phyloP scores from a whole-genome alignment of 2,113 vertebrate species.

The Zeus faber region DNA sequence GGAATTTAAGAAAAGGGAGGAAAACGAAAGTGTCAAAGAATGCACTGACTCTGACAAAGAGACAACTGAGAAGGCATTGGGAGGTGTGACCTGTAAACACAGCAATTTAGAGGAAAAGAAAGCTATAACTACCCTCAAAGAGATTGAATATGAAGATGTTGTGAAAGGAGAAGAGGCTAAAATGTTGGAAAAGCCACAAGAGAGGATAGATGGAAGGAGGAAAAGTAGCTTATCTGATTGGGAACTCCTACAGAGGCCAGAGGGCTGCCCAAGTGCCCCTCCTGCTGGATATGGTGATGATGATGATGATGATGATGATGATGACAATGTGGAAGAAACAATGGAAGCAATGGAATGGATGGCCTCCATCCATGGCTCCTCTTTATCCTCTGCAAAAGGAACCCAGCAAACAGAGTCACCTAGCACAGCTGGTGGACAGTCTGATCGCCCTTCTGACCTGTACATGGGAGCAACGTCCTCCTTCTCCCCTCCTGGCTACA shows the following conservation, averaged over 20 bases:
- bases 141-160: slow-evolving; percentile 29
- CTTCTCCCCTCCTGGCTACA: slow-evolving; percentile 57
- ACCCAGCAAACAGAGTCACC: slow-evolving; percentile 53
- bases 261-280: slow-evolving; percentile 51
- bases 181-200: slow-evolving; percentile 49
- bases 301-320: slow-evolving; percentile 30
- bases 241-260: slow-evolving; percentile 62
- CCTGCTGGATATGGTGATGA: slow-evolving; percentile 57
- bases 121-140: slow-evolving; percentile 23
- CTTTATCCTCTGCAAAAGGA: slow-evolving; percentile 68
- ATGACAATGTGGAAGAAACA: slow-evolving; percentile 34
- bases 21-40: slow-evolving; percentile 26
- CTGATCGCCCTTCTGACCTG: slow-evolving; percentile 73
- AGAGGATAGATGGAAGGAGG: slow-evolving; percentile 63
- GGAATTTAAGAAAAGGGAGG: slow-evolving; percentile 28
- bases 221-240: slow-evolving; percentile 66
- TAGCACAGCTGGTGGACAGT: slow-evolving; percentile 49
- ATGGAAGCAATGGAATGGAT: slow-evolving; percentile 55
- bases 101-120: slow-evolving; percentile 23
- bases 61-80: slow-evolving; percentile 29
- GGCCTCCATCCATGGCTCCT: slow-evolving; percentile 61
- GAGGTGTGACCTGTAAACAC: slow-evolving; percentile 32
- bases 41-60: slow-evolving; percentile 22
- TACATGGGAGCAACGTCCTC: slow-evolving; percentile 60
- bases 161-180: slow-evolving; percentile 38